A percentile compares a stretch with the other conserved stretches of the same genome.
These are phyloP conservation scores for Eucera pruinosa DNA, from an alignment of 2,888 invertebrate species.

Conservation along the genomic window DNA sequence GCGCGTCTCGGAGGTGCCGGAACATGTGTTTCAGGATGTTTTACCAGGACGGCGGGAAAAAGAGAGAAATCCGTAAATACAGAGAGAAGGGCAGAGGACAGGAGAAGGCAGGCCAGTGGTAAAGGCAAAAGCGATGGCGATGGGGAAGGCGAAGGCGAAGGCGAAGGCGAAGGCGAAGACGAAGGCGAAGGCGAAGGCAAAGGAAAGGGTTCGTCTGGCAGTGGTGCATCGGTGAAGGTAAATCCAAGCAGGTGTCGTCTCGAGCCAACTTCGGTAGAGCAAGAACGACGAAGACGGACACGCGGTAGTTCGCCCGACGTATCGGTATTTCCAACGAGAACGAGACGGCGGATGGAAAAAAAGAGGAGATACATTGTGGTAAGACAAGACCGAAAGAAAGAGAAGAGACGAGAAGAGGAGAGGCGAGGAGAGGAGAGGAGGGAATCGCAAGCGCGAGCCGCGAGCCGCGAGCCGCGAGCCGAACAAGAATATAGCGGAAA, in stretches of 20 bases:
- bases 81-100: conserved; percentile 14
- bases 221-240: conserved; percentile 33
- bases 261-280: conserved; percentile 45
- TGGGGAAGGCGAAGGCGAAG: too few relatives aligned
- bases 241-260: conserved; percentile 61
- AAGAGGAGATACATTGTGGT: conserved; percentile 36
- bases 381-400: conserved; percentile 35
- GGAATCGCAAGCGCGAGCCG: conserved; percentile 34
- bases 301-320: conserved; percentile 51
- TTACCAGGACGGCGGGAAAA: conserved; percentile 61
- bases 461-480: conserved; percentile 36
- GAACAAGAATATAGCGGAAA: conserved; percentile 68
- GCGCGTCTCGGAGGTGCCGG: conserved; percentile 71
- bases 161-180: too few relatives aligned
- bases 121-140: too few relatives aligned
- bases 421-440: conserved; percentile 16
- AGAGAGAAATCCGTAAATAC: conserved; percentile 54
- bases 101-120: background rate
- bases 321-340: conserved; percentile 65
- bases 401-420: conserved; percentile 29
- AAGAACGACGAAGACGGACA: conserved; percentile 58
- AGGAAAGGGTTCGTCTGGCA: conserved; percentile 16
- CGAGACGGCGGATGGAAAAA: conserved; percentile 25
- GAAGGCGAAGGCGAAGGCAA: too few relatives aligned
- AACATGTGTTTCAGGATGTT: conserved; percentile 76